phyloP scores from a whole-genome alignment of 1,140 invertebrate species.

The Ganaspis sp. region DNA sequence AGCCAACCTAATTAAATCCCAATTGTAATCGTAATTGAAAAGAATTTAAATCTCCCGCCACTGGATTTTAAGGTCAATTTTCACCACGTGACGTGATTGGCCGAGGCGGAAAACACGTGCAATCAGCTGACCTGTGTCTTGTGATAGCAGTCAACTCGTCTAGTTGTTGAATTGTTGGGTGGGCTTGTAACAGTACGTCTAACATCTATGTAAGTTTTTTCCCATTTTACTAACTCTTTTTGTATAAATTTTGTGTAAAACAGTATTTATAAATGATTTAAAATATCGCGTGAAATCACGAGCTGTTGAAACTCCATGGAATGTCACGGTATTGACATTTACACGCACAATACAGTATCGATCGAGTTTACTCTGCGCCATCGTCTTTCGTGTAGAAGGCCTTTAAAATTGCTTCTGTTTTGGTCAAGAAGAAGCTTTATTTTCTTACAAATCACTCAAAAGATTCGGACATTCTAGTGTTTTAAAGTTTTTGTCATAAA shows the following conservation, averaged over 20 bases:
- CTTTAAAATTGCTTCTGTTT: constrained; percentile 44
- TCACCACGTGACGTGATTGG: neutral
- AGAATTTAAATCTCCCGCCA: neutral
- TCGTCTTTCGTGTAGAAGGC: constrained; percentile 54
- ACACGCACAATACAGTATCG: constrained; percentile 47
- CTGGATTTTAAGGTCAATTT: neutral
- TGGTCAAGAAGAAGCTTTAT: neutral
- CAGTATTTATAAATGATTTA: neutral
- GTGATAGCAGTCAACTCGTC: constrained; percentile 65
- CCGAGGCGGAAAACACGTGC: constrained; percentile 49
- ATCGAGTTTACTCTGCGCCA: constrained; percentile 64
- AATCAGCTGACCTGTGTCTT: constrained; percentile 74
- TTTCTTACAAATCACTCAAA: neutral
- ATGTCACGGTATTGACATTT: constrained; percentile 26
- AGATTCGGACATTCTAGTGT: neutral
- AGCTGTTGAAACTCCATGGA: neutral
- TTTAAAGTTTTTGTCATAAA: neutral
- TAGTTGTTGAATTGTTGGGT: constrained; percentile 55
- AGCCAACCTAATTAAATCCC: too few species aligned
- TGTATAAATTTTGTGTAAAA: constrained; percentile 11
- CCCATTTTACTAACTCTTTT: constrained; percentile 34
- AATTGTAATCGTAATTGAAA: too few species aligned
- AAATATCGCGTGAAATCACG: neutral
- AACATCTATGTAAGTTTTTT: constrained; percentile 60
- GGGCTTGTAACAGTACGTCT: constrained; percentile 55